Evolutionary conservation across 2,888 invertebrate species (phyloP).

Genomic region (Ommatoiulus sabulosus): DNA sequence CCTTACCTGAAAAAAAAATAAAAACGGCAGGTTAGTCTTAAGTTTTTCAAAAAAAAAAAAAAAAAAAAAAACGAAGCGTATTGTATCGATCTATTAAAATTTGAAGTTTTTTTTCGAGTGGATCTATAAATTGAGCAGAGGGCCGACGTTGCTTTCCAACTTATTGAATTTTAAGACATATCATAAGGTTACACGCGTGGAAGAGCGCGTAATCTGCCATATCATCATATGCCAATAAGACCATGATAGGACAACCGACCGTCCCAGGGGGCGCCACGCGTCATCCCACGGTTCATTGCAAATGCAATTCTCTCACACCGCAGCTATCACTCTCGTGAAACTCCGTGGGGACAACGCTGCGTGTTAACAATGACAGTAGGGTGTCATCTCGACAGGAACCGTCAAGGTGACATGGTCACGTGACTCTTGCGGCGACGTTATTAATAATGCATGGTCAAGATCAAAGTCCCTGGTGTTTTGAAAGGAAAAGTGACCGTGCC

Average conservation of each 20-base stretch:
- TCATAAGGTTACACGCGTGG: not conserved
- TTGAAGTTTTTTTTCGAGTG: not conserved
- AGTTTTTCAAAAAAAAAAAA: no score
- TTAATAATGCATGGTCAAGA: conserved; percentile 39
- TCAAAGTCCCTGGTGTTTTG: not conserved
- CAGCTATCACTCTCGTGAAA: not conserved
- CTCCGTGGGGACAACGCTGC: not conserved
- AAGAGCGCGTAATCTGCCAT: not conserved
- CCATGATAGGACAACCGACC: not conserved
- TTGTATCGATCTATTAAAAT: no score
- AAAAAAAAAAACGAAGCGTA: no score
- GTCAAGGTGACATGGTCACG: not conserved
- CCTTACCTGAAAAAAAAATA: conserved; percentile 7
- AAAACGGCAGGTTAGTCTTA: not conserved
- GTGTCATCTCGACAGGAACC: conserved; percentile 9
- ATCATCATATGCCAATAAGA: conserved; percentile 24
- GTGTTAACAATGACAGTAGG: conserved; percentile 2
- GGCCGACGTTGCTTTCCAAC: not conserved
- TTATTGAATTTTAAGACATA: not conserved
- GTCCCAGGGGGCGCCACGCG: not conserved
- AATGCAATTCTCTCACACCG: conserved; percentile 24
- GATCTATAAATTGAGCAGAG: not conserved
- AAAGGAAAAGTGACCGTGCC: not conserved
- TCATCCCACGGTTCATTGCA: conserved; percentile 1
- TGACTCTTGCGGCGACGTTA: not conserved